Evolutionary conservation across 2,113 vertebrate genomes (phyloP).

Genomic region (Gadus macrocephalus): DNA sequence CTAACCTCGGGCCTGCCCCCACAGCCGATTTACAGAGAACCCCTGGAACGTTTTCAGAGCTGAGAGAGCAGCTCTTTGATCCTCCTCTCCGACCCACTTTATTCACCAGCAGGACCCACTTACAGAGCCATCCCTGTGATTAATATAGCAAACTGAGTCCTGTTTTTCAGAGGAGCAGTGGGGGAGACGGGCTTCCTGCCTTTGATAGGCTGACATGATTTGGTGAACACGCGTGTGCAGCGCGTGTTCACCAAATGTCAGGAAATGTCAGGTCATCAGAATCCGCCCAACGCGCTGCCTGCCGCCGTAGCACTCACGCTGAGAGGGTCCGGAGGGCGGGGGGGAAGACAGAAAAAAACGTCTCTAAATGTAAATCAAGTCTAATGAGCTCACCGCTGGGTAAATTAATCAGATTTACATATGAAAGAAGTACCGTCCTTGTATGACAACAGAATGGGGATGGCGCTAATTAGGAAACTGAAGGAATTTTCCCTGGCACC

Average conservation of each 20-base stretch:
- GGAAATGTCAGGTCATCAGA: constrained; percentile 65
- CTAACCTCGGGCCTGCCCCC: too few species aligned
- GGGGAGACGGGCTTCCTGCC: constrained; percentile 42
- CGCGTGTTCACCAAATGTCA: constrained; percentile 1
- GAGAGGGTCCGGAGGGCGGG: constrained; percentile 25
- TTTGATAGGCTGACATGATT: constrained; percentile 57
- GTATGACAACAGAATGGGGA: constrained; percentile 34
- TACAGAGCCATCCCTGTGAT: constrained; percentile 44
- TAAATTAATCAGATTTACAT: constrained; percentile 67
- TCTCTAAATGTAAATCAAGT: constrained; percentile 62
- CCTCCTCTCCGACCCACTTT: constrained; percentile 39
- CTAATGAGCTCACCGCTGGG: constrained; percentile 55
- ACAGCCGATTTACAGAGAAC: too few species aligned
- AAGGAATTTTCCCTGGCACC: constrained; percentile 25
- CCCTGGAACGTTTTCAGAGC: too few species aligned
- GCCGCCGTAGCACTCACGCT: constrained; percentile 18
- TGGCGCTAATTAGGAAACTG: constrained; percentile 56
- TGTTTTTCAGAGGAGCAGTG: constrained; percentile 49
- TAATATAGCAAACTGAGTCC: constrained; percentile 58
- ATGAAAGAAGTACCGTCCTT: constrained; percentile 54
- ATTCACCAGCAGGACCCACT: constrained; percentile 46
- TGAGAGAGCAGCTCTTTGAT: constrained; percentile 39
- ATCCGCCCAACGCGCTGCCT: constrained; percentile 33
- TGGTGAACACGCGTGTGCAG: constrained; percentile 7
- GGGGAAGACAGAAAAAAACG: constrained; percentile 47